A percentile compares a stretch with the other conserved stretches of the same genome.
These are phyloP conservation scores for Podotricha telesiphe DNA, from an alignment of 2,888 invertebrate species.

Conservation along the genomic window DNA sequence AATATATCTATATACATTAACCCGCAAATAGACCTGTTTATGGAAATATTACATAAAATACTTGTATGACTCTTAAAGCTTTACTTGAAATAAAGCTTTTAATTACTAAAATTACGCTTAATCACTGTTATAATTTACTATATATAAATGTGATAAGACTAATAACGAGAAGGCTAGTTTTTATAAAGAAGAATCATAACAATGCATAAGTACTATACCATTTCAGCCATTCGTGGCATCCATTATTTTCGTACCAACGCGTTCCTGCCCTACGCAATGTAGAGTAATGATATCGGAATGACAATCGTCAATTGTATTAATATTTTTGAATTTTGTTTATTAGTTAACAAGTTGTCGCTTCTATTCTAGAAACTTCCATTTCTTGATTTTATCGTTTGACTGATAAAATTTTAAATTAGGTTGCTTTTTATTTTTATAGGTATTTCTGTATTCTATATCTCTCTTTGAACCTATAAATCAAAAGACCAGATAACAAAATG, in stretches of 20 bases:
- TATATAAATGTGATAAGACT: slow-evolving; percentile 38
- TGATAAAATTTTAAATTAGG: too few relatives aligned
- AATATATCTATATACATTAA: too few relatives aligned
- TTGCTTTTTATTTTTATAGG: too few relatives aligned
- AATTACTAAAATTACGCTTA: background rate
- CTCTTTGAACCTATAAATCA: too few relatives aligned
- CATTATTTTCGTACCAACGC: slow-evolving; percentile 70
- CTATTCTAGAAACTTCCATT: too few relatives aligned
- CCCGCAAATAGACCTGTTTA: too few relatives aligned
- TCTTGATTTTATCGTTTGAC: too few relatives aligned
- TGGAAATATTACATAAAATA: too few relatives aligned
- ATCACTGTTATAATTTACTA: background rate
- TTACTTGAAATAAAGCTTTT: background rate
- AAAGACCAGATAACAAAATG: too few relatives aligned
- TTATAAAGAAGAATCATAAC: slow-evolving; percentile 49
- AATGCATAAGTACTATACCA: slow-evolving; percentile 43
- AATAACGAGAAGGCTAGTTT: slow-evolving; percentile 47
- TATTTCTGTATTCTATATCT: too few relatives aligned
- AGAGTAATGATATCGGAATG: slow-evolving; percentile 43
- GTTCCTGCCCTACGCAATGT: slow-evolving; percentile 57
- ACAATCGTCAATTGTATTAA: background rate
- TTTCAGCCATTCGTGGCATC: slow-evolving; percentile 52
- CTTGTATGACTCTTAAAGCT: background rate
- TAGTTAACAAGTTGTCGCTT: too few relatives aligned
- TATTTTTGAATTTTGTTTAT: background rate